A percentile compares a stretch with the other conserved stretches of the same genome.
These are phyloP conservation scores for Hippocampus zosterae DNA, from an alignment of 2,113 vertebrate species.

Conservation along the genomic window DNA sequence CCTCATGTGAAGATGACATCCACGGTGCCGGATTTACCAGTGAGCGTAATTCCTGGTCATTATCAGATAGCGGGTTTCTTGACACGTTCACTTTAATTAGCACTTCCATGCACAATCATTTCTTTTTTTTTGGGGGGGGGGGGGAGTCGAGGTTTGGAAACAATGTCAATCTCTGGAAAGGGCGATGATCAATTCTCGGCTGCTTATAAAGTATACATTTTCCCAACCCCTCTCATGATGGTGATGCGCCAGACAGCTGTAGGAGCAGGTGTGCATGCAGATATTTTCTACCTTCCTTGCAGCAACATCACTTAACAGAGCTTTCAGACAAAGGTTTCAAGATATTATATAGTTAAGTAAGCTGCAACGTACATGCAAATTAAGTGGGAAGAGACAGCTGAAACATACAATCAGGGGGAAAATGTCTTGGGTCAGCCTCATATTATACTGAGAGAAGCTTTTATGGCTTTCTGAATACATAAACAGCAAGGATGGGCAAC, in stretches of 20 bases:
- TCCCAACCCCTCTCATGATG: not conserved
- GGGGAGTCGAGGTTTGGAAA: constrained; percentile 1
- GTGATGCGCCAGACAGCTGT: constrained; percentile 14
- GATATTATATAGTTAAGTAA: constrained; percentile 24
- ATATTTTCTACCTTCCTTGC: constrained; percentile 8
- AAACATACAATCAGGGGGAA: not conserved
- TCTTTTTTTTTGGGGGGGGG: constrained; percentile 9
- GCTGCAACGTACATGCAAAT: constrained; percentile 27
- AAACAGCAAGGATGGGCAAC: no score
- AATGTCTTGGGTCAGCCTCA: not conserved
- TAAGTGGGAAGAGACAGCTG: not conserved
- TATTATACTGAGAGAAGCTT: not conserved
- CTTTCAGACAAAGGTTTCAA: constrained; percentile 28
- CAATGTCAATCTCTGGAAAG: not conserved
- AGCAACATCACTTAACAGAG: constrained; percentile 31
- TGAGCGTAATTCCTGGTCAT: constrained; percentile 36
- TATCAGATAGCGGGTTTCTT: constrained; percentile 33
- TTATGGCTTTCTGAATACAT: not conserved
- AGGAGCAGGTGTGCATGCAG: constrained; percentile 29
- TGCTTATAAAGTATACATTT: not conserved
- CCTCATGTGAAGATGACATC: constrained; percentile 16
- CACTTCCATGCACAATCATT: constrained; percentile 11
- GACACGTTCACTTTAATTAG: constrained; percentile 19
- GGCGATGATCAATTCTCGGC: not conserved
- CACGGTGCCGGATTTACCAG: constrained; percentile 18